These are phyloP conservation scores for Mamestra configurata DNA, from an alignment of 1,140 invertebrate species.

Conservation along the genomic window DNA sequence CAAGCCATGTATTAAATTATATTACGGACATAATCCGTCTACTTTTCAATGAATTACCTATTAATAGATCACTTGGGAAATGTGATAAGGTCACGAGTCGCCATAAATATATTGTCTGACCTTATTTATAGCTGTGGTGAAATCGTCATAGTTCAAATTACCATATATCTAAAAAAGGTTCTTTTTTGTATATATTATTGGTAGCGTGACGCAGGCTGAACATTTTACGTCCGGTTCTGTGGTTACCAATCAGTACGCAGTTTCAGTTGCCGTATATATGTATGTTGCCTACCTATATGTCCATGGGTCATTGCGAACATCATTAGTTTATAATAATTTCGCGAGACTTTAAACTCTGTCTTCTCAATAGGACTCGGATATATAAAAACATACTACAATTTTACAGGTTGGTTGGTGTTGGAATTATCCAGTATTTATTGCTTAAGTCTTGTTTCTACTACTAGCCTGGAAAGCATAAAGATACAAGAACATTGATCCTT, in stretches of 20 bases:
- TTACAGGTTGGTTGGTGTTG: too few relatives aligned
- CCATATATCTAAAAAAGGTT: slow-evolving; percentile 8
- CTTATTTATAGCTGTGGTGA: slow-evolving; percentile 15
- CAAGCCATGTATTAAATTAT: not conserved
- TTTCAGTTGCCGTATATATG: not conserved
- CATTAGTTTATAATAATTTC: too few relatives aligned
- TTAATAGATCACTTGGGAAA: not conserved
- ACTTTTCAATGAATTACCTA: slow-evolving; percentile 9
- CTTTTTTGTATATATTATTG: not conserved
- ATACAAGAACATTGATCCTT: not conserved
- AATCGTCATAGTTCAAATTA: slow-evolving; percentile 15
- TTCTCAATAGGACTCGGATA: too few relatives aligned
- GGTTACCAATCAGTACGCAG: not conserved
- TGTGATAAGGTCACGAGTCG: not conserved
- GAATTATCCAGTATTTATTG: too few relatives aligned
- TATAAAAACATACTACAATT: too few relatives aligned
- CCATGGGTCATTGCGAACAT: too few relatives aligned
- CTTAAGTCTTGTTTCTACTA: too few relatives aligned
- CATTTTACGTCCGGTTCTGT: not conserved
- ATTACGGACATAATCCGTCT: slow-evolving; percentile 3
- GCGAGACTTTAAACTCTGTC: too few relatives aligned
- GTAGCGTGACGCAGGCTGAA: not conserved
- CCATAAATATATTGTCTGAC: not conserved
- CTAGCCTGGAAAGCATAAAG: not conserved
- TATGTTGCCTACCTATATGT: too few relatives aligned